Conservation (phyloP, 2,113 vertebrate genomes). For the Myotis lucifugus region DNA sequence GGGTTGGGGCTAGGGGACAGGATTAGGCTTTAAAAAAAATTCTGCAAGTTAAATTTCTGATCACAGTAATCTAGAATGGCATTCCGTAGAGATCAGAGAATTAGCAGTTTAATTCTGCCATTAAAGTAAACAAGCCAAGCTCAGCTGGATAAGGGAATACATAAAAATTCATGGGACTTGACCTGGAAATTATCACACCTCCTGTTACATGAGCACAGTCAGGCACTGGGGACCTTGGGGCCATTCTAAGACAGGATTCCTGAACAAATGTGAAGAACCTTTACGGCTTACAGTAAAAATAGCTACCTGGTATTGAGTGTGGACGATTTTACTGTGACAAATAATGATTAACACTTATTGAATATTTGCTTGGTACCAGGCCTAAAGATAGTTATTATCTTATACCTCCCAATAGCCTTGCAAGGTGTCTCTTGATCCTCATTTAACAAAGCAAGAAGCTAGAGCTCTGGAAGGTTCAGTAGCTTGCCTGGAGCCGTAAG, state of each 20-base stretch:
- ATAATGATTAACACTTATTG: conserved; percentile 9
- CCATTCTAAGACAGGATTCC: conserved; percentile 4
- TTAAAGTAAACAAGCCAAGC: conserved; percentile 45
- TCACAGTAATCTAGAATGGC: neutral
- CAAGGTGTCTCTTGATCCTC: neutral
- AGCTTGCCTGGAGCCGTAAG: neutral
- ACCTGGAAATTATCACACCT: conserved; percentile 25
- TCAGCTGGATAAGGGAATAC: neutral
- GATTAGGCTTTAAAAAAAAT: neutral
- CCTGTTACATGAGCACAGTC: neutral
- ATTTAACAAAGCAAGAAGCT: conserved; percentile 20
- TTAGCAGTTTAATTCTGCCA: conserved; percentile 37
- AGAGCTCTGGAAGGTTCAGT: neutral
- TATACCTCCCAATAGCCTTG: neutral
- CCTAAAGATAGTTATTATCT: conserved; percentile 19
- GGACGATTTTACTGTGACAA: conserved; percentile 18
- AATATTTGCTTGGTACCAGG: conserved; percentile 23
- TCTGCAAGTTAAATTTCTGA: neutral
- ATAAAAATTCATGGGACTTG: conserved; percentile 36
- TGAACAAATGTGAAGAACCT: neutral
- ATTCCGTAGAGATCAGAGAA: conserved; percentile 12
- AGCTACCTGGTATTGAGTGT: neutral
- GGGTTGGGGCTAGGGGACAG: neutral
- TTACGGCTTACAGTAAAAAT: conserved; percentile 35
- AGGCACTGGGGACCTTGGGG: neutral